Conservation (phyloP, 2,888 invertebrate genomes). For the Stenchaetothrips biformis region DNA sequence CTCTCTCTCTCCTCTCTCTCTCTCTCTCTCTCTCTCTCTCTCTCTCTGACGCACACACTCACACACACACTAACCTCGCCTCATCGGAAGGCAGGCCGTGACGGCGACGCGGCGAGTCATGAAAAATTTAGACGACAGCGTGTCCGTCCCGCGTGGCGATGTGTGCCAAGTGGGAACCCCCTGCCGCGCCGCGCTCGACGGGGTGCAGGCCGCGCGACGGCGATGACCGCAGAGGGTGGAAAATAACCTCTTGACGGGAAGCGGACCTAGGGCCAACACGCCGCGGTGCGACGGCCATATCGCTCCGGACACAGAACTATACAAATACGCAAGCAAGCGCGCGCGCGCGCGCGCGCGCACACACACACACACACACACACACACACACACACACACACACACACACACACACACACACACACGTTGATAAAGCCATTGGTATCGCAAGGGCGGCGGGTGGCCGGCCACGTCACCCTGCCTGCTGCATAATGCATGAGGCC, state of each 20-base stretch:
- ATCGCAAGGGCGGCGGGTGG: too few relatives aligned
- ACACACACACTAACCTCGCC: slow-evolving; percentile 47
- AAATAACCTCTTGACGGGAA: neutral
- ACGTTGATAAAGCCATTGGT: too few relatives aligned
- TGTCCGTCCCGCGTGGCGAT: too few relatives aligned
- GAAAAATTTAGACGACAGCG: too few relatives aligned
- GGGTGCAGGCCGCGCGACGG: slow-evolving; percentile 36
- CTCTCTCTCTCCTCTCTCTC: slow-evolving; percentile 7
- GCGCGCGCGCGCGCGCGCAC: too few relatives aligned
- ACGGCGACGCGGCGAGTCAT: neutral
- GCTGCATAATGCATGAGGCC: too few relatives aligned
- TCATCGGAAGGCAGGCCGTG: neutral
- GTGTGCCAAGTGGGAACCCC: too few relatives aligned
- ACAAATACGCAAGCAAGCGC: too few relatives aligned
- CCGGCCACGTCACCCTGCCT: too few relatives aligned
- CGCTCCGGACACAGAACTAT: too few relatives aligned
- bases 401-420: neutral
- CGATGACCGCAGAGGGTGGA: neutral
- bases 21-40: slow-evolving; percentile 25
- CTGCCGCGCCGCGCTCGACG: slow-evolving; percentile 44
- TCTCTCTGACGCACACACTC: slow-evolving; percentile 43
- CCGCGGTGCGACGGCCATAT: slow-evolving; percentile 29
- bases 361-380: neutral
- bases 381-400: neutral
- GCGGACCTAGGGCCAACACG: slow-evolving; percentile 15